phyloP scores from a whole-genome alignment of 2,888 invertebrate genomes.

The Amaurobius ferox region DNA sequence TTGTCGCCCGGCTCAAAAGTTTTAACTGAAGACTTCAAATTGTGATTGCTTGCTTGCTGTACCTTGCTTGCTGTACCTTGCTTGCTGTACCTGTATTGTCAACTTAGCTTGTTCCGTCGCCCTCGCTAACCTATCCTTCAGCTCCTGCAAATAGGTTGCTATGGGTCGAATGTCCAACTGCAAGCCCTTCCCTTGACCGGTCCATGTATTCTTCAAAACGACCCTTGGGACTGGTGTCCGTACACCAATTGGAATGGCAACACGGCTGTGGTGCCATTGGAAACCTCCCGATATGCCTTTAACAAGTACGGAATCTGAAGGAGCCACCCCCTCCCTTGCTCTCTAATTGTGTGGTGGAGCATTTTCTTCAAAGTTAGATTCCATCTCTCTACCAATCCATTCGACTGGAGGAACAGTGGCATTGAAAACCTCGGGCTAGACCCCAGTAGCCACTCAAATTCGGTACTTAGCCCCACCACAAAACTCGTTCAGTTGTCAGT shows the following conservation, averaged over 20 bases:
- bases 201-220: not conserved
- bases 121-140: not conserved
- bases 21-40: not conserved
- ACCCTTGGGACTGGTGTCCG: not conserved
- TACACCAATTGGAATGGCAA: constrained; percentile 8
- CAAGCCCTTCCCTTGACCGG: not conserved
- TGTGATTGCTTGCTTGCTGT: not conserved
- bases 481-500: not conserved
- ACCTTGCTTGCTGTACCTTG: too few species aligned
- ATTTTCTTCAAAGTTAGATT: not conserved
- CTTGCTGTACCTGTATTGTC: not conserved
- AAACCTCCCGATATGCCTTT: not conserved
- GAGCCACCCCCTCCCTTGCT: not conserved
- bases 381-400: not conserved
- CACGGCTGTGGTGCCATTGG: not conserved
- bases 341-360: not conserved
- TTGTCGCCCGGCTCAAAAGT: not conserved
- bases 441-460: not conserved
- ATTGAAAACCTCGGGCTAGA: not conserved
- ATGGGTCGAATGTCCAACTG: not conserved
- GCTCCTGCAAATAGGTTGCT: not conserved
- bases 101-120: not conserved
- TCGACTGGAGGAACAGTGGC: not conserved
- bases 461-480: not conserved
- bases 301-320: not conserved